These are phyloP conservation scores for Oreochromis grahami DNA, from an alignment of 2,797 vertebrate genomes.

Conservation along the genomic window DNA sequence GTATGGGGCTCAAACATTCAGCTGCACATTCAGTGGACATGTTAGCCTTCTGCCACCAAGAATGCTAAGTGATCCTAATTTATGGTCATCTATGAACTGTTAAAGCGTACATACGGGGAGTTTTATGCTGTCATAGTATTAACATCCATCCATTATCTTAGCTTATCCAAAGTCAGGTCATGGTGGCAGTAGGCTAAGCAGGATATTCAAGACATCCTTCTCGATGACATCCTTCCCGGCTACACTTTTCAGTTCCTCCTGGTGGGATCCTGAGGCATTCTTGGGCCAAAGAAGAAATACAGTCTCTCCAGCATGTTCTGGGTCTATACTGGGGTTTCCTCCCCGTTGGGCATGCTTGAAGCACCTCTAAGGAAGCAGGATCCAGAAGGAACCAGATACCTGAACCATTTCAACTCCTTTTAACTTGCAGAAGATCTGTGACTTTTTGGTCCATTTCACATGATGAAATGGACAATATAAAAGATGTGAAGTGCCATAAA, in stretches of 20 bases:
- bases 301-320: background rate
- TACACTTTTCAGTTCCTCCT: background rate
- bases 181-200: accelerated
- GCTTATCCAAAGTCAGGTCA: accelerated
- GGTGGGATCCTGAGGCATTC: accelerated
- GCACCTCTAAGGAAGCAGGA: accelerated
- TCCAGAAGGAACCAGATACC: background rate
- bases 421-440: too few relatives aligned
- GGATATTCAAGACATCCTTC: background rate
- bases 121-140: background rate
- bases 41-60: background rate
- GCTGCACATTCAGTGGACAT: background rate
- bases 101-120: background rate
- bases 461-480: background rate
- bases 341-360: background rate
- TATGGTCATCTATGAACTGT: background rate
- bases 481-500: background rate
- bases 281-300: background rate
- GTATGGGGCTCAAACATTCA: background rate
- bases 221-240: background rate
- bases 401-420: accelerated
- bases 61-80: background rate
- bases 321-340: background rate
- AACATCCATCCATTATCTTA: background rate
- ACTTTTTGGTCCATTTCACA: too few relatives aligned